Evolutionary conservation across 1,140 invertebrate species (phyloP).

Genomic region (Radopholus similis): DNA sequence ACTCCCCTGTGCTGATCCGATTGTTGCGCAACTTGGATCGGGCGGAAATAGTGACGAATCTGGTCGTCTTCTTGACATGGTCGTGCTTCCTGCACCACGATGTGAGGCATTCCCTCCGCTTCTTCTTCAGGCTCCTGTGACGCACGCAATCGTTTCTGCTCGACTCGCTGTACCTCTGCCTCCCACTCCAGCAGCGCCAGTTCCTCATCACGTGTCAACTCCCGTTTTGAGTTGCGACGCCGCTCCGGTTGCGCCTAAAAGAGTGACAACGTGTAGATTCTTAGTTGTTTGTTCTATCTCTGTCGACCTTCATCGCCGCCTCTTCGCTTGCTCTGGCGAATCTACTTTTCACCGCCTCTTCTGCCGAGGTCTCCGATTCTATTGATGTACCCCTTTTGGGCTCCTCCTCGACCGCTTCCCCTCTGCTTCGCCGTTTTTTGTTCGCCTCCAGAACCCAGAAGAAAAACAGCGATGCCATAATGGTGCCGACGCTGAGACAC

Average conservation of each 20-base stretch:
- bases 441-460: conserved; percentile 26
- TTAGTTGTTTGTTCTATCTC: neutral
- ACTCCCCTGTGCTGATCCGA: too few species aligned
- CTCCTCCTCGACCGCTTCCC: neutral
- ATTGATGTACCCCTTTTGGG: neutral
- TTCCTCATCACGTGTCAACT: conserved; percentile 5
- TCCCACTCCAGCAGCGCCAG: conserved; percentile 4
- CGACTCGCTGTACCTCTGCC: conserved; percentile 2
- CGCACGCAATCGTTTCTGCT: conserved; percentile 1
- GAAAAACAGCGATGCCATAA: conserved; percentile 21
- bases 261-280: neutral
- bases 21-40: neutral
- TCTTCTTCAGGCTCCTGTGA: conserved; percentile 7
- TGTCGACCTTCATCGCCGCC: neutral
- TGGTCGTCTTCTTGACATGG: too few species aligned
- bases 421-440: conserved; percentile 7
- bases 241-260: neutral
- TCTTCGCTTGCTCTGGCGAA: conserved; percentile 8
- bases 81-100: neutral
- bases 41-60: neutral
- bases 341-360: conserved; percentile 7
- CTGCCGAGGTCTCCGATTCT: neutral
- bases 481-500: conserved; percentile 13
- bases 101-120: neutral
- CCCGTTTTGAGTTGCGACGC: conserved; percentile 5